Base-by-base conservation (phyloP, 2,113 vertebrate species). In the Hoplias malabaricus region DNA sequence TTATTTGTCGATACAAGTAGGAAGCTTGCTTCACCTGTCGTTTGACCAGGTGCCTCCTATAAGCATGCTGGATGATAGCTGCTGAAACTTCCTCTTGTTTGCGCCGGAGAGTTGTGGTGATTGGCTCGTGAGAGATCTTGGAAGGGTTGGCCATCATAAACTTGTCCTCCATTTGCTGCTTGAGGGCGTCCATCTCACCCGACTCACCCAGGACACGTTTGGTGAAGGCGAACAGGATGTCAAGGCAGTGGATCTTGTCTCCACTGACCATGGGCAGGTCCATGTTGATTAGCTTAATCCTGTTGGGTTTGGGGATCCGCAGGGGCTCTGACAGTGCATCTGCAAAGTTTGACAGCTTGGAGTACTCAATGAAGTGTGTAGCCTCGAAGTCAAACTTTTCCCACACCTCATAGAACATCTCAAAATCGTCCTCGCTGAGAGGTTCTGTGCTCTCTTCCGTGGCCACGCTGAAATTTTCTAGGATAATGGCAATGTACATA, bases 391-490 rank as follows among this genome's bases (percentile, higher is more conserved):
- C 97, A 54, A 99, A 99, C 88, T 96, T 99, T 91, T 99, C 97
- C 98, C 98, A 99, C 73, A 95, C 95, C 91, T 99, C 96, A 0
- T 99, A 99, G 90, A 99, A 99, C 96, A 99, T 99, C 87, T 99
- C 98, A 53, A 99, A 99, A 91, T 99, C 97, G 0, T 99, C 98
- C 91, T 99, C 97, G 0, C 96, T 95, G 82, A 99, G 93, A 3
- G 97, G 97, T 83, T 99, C 98, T 0, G 96, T 96, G 89, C 98
- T 99, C 88, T 99, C 98, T 88, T 99, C 98, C 0, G 98, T 99
- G 88, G 98, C 98, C 74, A 99, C 97, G 0, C 97, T 99, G 92
- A 99, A 99, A 91, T 99, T 99, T 90, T 99, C 98, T 88, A 99
- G 90, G 87, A 99, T 99, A 87, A 99, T 98, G 67, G 98, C 98